Percentiles rank a stretch among this genome's conserved stretches.
phyloP scores from a whole-genome alignment of 1,140 invertebrate genomes.

The Brachionus rotundiformis region DNA sequence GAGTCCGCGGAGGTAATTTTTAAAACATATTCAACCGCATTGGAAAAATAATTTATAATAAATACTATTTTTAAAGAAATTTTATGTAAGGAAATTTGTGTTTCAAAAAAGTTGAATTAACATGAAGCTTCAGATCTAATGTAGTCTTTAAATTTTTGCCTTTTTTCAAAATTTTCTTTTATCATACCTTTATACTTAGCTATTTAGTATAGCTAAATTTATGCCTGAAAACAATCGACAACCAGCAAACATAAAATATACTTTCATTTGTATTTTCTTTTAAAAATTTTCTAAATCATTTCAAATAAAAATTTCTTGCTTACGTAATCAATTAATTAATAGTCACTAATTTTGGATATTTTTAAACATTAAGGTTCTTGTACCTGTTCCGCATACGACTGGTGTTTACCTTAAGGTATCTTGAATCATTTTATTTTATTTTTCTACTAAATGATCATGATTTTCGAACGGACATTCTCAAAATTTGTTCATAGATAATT shows the following conservation, averaged over 20 bases:
- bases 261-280: not conserved
- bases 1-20: not conserved
- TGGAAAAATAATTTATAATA: too few species aligned
- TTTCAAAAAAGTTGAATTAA: too few species aligned
- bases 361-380: not conserved
- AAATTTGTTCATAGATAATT: not conserved
- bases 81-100: constrained; percentile 21
- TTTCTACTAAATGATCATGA: not conserved
- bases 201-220: not conserved
- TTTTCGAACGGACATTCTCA: not conserved
- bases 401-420: constrained; percentile 38
- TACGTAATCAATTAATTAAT: not conserved
- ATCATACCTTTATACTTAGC: not conserved
- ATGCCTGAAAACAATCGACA: not conserved
- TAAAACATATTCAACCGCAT: too few species aligned
- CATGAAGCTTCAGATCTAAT: not conserved
- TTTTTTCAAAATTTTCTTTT: not conserved
- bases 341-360: not conserved
- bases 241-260: not conserved
- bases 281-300: not conserved
- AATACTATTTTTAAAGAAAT: too few species aligned
- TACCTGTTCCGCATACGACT: constrained; percentile 32
- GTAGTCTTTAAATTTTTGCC: not conserved
- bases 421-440: constrained; percentile 8
- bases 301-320: not conserved